phyloP scores from a whole-genome alignment of 1,140 invertebrate genomes.

The Diprion similis region DNA sequence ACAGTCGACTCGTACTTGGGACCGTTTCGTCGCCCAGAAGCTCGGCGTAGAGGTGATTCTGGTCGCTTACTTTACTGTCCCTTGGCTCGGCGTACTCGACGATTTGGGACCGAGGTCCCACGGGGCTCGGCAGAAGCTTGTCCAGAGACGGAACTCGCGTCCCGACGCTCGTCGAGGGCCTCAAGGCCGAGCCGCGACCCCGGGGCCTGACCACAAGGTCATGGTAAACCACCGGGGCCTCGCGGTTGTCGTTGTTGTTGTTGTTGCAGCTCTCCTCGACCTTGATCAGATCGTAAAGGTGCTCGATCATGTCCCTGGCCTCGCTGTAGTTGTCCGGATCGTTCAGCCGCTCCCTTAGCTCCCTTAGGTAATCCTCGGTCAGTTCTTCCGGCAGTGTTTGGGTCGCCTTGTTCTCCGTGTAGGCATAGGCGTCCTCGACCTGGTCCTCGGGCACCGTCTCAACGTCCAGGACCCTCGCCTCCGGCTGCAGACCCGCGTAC shows the following conservation, averaged over 20 bases:
- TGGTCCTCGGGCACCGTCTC: constrained; percentile 41
- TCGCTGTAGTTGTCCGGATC: constrained; percentile 77
- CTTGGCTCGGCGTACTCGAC: constrained; percentile 64
- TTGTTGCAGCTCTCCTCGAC: constrained; percentile 75
- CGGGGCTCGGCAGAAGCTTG: constrained; percentile 61
- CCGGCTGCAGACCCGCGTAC: constrained; percentile 67
- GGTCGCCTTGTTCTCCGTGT: constrained; percentile 71
- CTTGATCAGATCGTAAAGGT: constrained; percentile 79
- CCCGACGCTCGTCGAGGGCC: constrained; percentile 65
- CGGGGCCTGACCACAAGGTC: constrained; percentile 63
- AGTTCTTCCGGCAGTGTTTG: constrained; percentile 78
- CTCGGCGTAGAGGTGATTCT: constrained; percentile 63
- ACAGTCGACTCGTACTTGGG: constrained; percentile 54
- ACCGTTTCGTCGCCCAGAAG: constrained; percentile 58
- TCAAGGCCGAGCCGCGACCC: constrained; percentile 52
- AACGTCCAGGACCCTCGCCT: constrained; percentile 51
- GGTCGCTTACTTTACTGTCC: constrained; percentile 53
- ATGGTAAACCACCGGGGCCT: constrained; percentile 38
- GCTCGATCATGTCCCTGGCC: constrained; percentile 79
- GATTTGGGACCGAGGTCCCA: constrained; percentile 46
- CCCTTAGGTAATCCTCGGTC: constrained; percentile 75
- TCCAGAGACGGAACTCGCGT: constrained; percentile 70
- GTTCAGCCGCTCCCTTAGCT: constrained; percentile 72
- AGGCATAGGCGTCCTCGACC: constrained; percentile 55
- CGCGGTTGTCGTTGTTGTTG: constrained; percentile 56